A percentile compares a stretch with the other conserved stretches of the same genome.
Evolutionary conservation across 2,888 invertebrate genomes (phyloP).

Genomic region (Eupeodes latifasciatus): DNA sequence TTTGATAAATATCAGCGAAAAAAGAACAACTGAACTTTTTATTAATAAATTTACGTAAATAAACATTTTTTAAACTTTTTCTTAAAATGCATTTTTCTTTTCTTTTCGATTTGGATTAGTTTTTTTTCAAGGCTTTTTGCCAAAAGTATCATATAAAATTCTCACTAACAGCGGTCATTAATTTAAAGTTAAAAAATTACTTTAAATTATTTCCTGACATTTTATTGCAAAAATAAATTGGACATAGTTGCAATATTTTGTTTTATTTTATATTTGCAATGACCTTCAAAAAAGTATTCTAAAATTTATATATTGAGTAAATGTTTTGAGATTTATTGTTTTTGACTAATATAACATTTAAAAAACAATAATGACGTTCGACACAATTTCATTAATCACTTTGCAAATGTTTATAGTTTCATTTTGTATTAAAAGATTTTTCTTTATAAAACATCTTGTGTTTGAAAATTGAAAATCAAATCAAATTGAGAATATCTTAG

Average conservation of each 20-base stretch:
- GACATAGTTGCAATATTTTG: neutral
- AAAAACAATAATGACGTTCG: conserved; percentile 40
- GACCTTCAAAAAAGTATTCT: conserved; percentile 26
- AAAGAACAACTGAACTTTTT: too few species aligned
- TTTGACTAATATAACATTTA: conserved; percentile 48
- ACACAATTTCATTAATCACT: conserved; percentile 31
- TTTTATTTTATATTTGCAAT: neutral
- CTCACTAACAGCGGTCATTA: neutral
- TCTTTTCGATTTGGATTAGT: too few species aligned
- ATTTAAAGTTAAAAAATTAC: neutral
- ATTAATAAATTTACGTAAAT: too few species aligned
- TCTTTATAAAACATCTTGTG: neutral
- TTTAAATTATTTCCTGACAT: neutral
- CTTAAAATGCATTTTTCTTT: too few species aligned
- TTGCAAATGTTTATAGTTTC: neutral
- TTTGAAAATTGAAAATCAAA: neutral
- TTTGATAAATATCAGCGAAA: too few species aligned
- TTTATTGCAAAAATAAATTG: neutral
- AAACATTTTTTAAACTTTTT: too few species aligned
- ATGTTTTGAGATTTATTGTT: conserved; percentile 40
- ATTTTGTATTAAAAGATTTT: neutral
- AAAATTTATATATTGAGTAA: neutral
- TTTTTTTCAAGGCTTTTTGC: too few species aligned
- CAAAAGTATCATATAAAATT: too few species aligned
- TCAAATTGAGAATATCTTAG: neutral